Evolutionary conservation across 2,113 vertebrate genomes (phyloP).

Genomic region (Mastomys natalensis): DNA sequence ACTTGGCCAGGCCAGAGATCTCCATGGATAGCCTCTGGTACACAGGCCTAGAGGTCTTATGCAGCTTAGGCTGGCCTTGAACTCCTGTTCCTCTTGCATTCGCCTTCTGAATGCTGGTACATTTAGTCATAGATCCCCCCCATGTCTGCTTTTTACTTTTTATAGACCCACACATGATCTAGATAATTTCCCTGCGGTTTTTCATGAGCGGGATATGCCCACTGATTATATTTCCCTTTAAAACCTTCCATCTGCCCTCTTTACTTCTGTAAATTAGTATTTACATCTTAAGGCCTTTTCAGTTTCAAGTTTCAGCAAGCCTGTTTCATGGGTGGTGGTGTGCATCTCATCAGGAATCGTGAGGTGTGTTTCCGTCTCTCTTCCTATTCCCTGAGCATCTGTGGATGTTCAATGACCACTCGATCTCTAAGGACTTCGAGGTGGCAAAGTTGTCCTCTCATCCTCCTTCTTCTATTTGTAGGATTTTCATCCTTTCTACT

Average conservation of each 20-base stretch:
- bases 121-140: background rate
- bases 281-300: slow-evolving; percentile 16
- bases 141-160: background rate
- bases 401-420: background rate
- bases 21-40: too few species aligned
- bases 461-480: background rate
- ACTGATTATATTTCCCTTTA: background rate
- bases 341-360: background rate
- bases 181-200: background rate
- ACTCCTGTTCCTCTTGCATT: background rate
- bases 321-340: background rate
- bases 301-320: background rate
- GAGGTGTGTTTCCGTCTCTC: background rate
- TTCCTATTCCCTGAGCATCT: background rate
- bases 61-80: background rate
- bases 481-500: slow-evolving; percentile 8
- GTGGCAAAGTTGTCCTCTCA: background rate
- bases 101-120: background rate
- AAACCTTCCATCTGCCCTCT: background rate
- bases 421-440: background rate
- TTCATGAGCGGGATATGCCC: background rate
- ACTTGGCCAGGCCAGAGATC: too few species aligned
- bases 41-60: too few species aligned
- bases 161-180: background rate
- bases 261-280: background rate